Conservation (phyloP, 2,797 vertebrate species). For the Potorous gilbertii region DNA sequence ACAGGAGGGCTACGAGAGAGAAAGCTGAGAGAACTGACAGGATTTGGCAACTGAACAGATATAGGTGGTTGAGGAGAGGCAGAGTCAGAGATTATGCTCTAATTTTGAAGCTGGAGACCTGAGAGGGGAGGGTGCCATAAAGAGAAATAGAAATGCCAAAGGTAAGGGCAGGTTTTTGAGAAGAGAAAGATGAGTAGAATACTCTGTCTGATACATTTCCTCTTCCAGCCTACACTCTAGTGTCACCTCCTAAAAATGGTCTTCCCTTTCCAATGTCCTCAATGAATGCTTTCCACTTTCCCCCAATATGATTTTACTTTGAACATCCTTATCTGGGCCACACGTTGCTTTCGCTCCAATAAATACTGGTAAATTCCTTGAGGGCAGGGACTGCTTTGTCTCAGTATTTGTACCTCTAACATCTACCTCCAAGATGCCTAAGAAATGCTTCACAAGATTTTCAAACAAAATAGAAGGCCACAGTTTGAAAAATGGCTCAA, state of each 20-base stretch:
- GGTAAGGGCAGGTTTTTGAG: neutral
- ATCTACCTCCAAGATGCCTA: neutral
- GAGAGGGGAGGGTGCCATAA: neutral
- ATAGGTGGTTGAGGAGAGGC: neutral
- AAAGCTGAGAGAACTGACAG: too few relatives aligned
- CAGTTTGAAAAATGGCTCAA: neutral
- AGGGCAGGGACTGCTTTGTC: neutral
- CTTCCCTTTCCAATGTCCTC: neutral
- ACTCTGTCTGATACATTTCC: neutral
- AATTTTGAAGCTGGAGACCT: neutral
- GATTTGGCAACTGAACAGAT: too few relatives aligned
- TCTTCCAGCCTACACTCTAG: neutral
- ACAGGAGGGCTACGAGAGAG: neutral
- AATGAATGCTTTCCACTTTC: neutral
- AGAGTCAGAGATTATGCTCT: neutral
- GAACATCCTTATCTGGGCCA: neutral
- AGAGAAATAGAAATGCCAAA: neutral
- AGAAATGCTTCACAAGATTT: neutral
- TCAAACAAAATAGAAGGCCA: neutral
- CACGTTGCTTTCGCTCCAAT: neutral
- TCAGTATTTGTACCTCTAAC: neutral
- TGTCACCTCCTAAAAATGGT: neutral
- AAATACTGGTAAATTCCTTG: neutral
- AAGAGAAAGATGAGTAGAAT: neutral
- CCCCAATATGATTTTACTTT: neutral